Conservation (phyloP, 2,797 vertebrate genomes). For the Poecilia wingei region DNA sequence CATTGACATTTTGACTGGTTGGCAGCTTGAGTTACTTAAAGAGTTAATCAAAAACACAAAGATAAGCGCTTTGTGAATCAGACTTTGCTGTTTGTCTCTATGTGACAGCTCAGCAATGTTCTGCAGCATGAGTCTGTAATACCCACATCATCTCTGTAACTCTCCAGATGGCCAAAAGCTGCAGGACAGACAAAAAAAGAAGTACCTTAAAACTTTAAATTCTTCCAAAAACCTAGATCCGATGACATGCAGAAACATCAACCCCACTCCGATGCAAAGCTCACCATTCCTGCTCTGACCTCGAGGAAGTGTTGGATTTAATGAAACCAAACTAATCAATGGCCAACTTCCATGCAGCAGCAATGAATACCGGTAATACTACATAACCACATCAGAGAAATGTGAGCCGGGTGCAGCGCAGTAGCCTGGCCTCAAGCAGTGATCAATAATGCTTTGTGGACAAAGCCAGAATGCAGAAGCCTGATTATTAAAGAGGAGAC, state of each 20-base stretch:
- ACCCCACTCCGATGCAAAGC: neutral
- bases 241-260: slow-evolving; percentile 18
- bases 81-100: neutral
- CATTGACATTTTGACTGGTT: slow-evolving; percentile 54
- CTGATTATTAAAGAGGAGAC: slow-evolving; percentile 55
- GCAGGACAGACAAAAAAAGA: slow-evolving; percentile 34
- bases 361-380: slow-evolving; percentile 20
- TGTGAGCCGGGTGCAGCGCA: slow-evolving; percentile 30
- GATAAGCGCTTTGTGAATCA: neutral
- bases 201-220: slow-evolving; percentile 16
- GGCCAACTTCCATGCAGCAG: slow-evolving; percentile 21
- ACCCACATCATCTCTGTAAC: slow-evolving; percentile 52
- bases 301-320: slow-evolving; percentile 39
- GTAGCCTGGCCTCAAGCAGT: slow-evolving; percentile 38
- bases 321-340: slow-evolving; percentile 58
- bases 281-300: slow-evolving; percentile 12
- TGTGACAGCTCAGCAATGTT: neutral
- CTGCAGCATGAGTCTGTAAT: neutral
- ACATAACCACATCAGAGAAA: slow-evolving; percentile 31
- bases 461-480: slow-evolving; percentile 37
- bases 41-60: slow-evolving; percentile 32
- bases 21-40: slow-evolving; percentile 46
- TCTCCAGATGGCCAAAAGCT: slow-evolving; percentile 59
- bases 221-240: slow-evolving; percentile 34
- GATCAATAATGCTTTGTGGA: slow-evolving; percentile 66